phyloP scores from a whole-genome alignment of 1,140 invertebrate species.

The Caerostris extrusa region DNA sequence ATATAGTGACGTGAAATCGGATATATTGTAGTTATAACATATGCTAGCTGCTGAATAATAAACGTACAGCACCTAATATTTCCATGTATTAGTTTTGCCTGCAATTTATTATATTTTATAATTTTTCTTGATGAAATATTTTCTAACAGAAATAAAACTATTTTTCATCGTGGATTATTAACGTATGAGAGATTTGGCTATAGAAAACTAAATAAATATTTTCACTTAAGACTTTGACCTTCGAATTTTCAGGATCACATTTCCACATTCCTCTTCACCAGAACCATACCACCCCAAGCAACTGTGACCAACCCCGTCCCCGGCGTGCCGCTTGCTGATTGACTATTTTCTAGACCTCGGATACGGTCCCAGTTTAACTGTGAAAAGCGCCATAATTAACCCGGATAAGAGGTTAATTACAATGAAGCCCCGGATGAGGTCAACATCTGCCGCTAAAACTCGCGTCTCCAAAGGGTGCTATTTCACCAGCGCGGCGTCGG shows the following conservation, averaged over 20 bases:
- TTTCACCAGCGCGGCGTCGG: conserved; percentile 34
- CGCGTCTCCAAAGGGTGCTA: conserved; percentile 56
- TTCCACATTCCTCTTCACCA: neutral
- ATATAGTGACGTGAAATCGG: too few relatives aligned
- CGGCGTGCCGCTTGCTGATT: neutral
- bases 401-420: conserved; percentile 50
- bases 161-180: too few relatives aligned
- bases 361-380: conserved; percentile 22
- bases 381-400: conserved; percentile 57
- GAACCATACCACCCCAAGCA: neutral
- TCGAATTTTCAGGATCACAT: neutral
- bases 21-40: too few relatives aligned
- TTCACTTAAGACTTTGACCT: neutral
- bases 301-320: neutral
- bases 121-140: too few relatives aligned
- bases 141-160: too few relatives aligned
- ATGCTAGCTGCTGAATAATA: too few relatives aligned
- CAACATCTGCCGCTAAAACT: conserved; percentile 53
- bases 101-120: too few relatives aligned
- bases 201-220: neutral
- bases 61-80: too few relatives aligned
- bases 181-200: too few relatives aligned
- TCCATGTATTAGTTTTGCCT: too few relatives aligned
- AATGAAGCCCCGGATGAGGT: conserved; percentile 49
- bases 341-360: conserved; percentile 7